Conservation (phyloP, 1,140 invertebrate species). For the Holcopasites calliopsidis region DNA sequence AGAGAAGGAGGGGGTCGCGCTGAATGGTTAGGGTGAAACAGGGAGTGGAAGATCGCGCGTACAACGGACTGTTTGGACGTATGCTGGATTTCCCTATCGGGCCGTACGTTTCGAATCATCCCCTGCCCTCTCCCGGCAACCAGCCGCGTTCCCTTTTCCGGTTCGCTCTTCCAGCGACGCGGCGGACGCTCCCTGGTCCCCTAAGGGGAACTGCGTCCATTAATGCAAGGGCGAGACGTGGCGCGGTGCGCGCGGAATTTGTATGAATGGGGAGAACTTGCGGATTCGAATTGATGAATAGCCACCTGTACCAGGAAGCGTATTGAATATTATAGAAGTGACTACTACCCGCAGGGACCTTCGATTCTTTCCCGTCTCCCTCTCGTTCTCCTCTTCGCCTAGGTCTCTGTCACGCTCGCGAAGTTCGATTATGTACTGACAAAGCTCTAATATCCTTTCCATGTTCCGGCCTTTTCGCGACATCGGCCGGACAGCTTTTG, state of each 20-base stretch:
- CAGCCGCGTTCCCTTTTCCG: constrained; percentile 48
- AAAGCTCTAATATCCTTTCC: constrained; percentile 8
- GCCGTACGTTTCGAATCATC: constrained; percentile 75
- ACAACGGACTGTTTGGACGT: constrained; percentile 55
- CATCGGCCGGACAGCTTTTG: too few species aligned
- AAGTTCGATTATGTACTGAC: constrained; percentile 22
- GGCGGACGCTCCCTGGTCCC: constrained; percentile 42
- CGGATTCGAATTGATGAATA: constrained; percentile 76
- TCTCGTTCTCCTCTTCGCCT: neutral
- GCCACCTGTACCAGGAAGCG: constrained; percentile 56
- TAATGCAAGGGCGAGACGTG: constrained; percentile 59
- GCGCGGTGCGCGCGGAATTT: constrained; percentile 65
- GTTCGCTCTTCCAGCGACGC: constrained; percentile 26
- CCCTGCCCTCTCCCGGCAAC: constrained; percentile 54
- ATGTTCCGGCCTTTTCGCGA: neutral
- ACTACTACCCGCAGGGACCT: constrained; percentile 27
- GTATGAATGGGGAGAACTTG: constrained; percentile 74
- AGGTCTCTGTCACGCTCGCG: neutral
- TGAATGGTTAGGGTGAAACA: constrained; percentile 25
- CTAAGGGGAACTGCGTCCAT: constrained; percentile 69
- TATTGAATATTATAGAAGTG: constrained; percentile 68
- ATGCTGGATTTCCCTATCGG: constrained; percentile 76
- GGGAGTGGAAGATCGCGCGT: constrained; percentile 32
- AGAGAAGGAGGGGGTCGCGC: neutral
- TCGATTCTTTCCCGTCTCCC: constrained; percentile 15